Evolutionary conservation across 2,888 invertebrate genomes (phyloP).

Genomic region (Bruchidius siliquastri): DNA sequence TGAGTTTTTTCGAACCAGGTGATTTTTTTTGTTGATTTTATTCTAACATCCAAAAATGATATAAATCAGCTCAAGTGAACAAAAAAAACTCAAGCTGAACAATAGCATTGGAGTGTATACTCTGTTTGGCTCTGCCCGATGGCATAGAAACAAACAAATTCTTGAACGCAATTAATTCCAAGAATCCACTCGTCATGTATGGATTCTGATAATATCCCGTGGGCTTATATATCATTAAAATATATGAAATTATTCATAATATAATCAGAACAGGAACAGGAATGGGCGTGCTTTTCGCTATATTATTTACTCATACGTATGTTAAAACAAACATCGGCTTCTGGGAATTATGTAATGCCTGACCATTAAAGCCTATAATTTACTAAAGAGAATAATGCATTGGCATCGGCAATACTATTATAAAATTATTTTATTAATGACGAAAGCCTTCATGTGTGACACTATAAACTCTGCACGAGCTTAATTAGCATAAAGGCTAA

Average conservation of each 20-base stretch:
- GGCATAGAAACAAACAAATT: no score
- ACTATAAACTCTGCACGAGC: not conserved
- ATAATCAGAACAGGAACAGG: not conserved
- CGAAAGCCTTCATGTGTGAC: not conserved
- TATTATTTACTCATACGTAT: not conserved
- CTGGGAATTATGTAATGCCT: not conserved
- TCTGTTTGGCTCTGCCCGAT: no score
- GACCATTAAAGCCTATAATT: not conserved
- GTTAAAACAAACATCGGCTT: not conserved
- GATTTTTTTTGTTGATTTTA: no score
- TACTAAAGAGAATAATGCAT: not conserved
- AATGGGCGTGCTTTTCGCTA: not conserved
- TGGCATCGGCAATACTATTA: not conserved
- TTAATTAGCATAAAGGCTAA: not conserved
- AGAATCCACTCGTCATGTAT: not conserved
- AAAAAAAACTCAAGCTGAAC: no score
- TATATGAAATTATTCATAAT: not conserved
- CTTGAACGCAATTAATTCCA: no score
- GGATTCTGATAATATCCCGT: not conserved
- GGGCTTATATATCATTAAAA: not conserved
- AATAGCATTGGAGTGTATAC: no score
- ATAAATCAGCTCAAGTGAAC: no score
- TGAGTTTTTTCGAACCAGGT: no score
- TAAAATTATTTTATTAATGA: not conserved
- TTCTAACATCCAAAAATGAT: no score